Evolutionary conservation across 2,888 invertebrate genomes (phyloP).

Genomic region (Penaeus monodon): DNA sequence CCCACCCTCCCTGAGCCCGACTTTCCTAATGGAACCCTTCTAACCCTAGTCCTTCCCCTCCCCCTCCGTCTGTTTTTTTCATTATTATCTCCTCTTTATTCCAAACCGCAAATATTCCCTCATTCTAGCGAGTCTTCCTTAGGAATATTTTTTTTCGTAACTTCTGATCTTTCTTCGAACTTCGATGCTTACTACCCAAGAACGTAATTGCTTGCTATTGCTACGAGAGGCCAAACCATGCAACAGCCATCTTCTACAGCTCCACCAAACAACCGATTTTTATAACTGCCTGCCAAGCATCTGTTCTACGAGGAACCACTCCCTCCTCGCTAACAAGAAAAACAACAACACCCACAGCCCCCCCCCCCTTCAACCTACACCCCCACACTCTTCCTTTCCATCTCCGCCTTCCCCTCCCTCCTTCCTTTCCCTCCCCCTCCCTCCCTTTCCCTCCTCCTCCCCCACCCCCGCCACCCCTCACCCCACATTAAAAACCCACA

Average conservation of each 20-base stretch:
- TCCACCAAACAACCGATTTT: too few relatives aligned
- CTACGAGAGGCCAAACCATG: too few relatives aligned
- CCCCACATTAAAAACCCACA: conserved; percentile 41
- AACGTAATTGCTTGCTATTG: too few relatives aligned
- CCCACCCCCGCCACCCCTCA: neutral
- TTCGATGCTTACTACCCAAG: too few relatives aligned
- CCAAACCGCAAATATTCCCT: too few relatives aligned
- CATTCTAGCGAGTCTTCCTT: too few relatives aligned
- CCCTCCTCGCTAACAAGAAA: neutral
- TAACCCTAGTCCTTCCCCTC: neutral
- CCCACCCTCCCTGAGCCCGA: neutral
- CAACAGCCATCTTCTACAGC: too few relatives aligned
- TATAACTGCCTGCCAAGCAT: neutral
- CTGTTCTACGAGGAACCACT: neutral
- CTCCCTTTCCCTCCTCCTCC: neutral
- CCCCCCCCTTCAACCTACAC: neutral
- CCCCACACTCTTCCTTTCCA: neutral
- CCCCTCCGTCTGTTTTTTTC: neutral
- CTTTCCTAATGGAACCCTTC: neutral
- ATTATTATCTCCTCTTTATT: neutral
- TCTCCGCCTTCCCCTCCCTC: neutral
- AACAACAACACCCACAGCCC: neutral
- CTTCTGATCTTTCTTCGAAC: too few relatives aligned
- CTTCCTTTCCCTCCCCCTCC: neutral
- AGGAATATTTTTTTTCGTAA: too few relatives aligned